phyloP scores from a whole-genome alignment of 2,797 vertebrate species.

The Sandelia bainsii region DNA sequence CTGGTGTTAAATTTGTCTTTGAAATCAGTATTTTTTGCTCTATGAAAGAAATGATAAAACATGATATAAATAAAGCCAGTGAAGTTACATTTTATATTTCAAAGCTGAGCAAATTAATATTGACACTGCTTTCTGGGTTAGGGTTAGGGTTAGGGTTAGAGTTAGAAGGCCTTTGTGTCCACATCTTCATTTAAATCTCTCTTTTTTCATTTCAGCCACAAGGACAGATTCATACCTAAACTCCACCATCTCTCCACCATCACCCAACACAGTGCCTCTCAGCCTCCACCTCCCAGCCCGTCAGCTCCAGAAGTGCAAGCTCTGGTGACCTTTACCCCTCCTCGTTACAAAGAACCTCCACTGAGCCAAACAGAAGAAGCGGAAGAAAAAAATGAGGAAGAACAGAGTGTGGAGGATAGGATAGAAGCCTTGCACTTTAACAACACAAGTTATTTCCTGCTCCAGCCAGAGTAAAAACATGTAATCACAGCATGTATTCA shows the following conservation, averaged over 20 bases:
- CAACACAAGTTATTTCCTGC: conserved; percentile 82
- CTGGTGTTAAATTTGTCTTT: neutral
- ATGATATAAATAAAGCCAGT: neutral
- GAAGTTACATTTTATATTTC: accelerated
- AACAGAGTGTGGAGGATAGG: conserved; percentile 19
- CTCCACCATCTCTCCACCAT: conserved; percentile 47
- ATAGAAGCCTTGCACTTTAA: conserved; percentile 72
- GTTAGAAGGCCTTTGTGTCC: neutral
- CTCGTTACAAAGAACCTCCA: neutral
- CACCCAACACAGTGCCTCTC: conserved; percentile 16
- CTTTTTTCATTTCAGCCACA: conserved; percentile 67
- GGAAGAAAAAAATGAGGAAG: conserved; percentile 45
- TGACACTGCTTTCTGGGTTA: neutral
- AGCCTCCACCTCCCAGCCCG: conserved; percentile 1
- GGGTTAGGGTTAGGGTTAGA: no score
- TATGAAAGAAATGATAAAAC: neutral
- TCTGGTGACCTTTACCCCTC: conserved; percentile 55
- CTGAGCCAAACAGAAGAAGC: conserved; percentile 29
- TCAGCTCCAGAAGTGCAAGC: conserved; percentile 59
- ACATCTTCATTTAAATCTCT: neutral
- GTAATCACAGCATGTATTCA: neutral
- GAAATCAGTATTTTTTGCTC: neutral
- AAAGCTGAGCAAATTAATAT: neutral
- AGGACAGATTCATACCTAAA: conserved; percentile 62
- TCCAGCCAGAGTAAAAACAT: conserved; percentile 32